phyloP scores from a whole-genome alignment of 2,888 invertebrate species.

The Drosophila pseudotalamancana region DNA sequence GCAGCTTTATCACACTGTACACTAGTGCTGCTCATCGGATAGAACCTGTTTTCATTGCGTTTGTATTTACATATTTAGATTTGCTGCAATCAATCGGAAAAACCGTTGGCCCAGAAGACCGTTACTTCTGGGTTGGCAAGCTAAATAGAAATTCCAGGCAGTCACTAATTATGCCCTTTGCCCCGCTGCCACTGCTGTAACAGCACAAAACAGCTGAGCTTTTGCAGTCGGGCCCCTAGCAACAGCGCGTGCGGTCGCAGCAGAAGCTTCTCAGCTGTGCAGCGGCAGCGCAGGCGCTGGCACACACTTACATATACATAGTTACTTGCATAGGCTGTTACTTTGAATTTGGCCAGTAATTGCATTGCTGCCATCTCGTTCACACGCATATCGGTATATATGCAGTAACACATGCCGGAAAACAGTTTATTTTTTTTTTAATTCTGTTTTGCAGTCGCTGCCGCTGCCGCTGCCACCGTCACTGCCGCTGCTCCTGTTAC shows the following conservation, averaged over 20 bases:
- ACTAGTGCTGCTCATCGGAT: neutral
- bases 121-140: conserved; percentile 54
- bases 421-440: conserved; percentile 27
- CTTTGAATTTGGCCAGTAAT: conserved; percentile 64
- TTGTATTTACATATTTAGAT: conserved; percentile 37
- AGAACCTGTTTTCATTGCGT: conserved; percentile 40
- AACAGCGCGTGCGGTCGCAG: conserved; percentile 49
- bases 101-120: conserved; percentile 19
- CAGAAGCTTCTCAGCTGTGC: conserved; percentile 54
- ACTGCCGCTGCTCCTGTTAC: conserved; percentile 11
- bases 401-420: conserved; percentile 51
- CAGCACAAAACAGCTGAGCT: conserved; percentile 52
- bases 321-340: conserved; percentile 44
- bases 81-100: conserved; percentile 57
- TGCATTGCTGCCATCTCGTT: conserved; percentile 73
- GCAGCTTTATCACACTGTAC: conserved; percentile 1
- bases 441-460: conserved; percentile 18
- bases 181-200: conserved; percentile 10
- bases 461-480: conserved; percentile 8
- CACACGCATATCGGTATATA: conserved; percentile 28
- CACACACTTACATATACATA: neutral
- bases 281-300: conserved; percentile 49
- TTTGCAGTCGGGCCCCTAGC: conserved; percentile 68
- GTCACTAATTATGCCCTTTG: neutral
- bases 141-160: conserved; percentile 52